Evolutionary conservation across 2,888 invertebrate genomes (phyloP), one percentile per base, ranked within the genome.

Genomic region (Sisyra terminalis): DNA sequence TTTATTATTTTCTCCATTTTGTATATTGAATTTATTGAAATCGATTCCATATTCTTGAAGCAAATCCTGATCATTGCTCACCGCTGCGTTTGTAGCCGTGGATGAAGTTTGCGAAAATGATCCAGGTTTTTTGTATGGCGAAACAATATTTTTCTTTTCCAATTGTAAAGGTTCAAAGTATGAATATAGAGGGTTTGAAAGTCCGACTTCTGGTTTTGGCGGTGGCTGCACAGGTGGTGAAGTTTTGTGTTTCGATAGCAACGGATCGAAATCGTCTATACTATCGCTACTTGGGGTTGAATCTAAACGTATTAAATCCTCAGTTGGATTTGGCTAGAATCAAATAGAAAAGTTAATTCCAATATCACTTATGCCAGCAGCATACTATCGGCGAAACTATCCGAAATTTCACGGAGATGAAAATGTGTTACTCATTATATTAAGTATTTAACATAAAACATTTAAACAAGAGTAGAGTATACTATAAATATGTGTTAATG

Each of bases 1-100:
- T 29, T 45, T 45, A 29, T 44, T 50, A 45, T 42, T 51, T 47
- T 52, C 53, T 44, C 55, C 57, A 40, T 60, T 59, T 29, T 58
- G 57, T 42, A 64, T 53, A 47, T 52, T 55, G 47, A 67, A 64
- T 47, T 70, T 71, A 49, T 71, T 65, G 56, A 81, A 80, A 60
- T 81, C 76, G 49, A 82, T 63, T 42, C 82, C 82, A 53, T 82
- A 82, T 52, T 82, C 81, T 52, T 76, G 73, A 48, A 82, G 65
- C 43, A 82, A 65, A 54, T 78, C 79, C 53, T 73, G 70, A 53
- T 80, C 80, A 45, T 67, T 63, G 36, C 60, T 51, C 46, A 56
- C 59, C 43, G 50, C 46, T 53, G 64, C 64, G 58, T 64, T 65
- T 42, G 66, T 65, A 51, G 67, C 63, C 56, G 66, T 64, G 59